phyloP scores from a whole-genome alignment of 1,140 invertebrate species.

The Heliconius eleuchia region DNA sequence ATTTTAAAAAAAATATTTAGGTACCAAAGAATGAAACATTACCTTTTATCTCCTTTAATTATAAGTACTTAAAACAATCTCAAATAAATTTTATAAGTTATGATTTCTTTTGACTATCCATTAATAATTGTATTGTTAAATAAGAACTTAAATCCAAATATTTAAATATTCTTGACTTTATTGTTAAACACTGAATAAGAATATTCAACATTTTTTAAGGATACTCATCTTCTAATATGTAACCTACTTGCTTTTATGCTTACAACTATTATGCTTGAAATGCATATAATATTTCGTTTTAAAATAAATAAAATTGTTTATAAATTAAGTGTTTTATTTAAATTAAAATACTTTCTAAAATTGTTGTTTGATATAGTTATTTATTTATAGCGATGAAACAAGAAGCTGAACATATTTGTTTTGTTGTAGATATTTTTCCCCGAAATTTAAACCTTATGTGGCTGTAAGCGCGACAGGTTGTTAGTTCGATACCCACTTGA shows the following conservation, averaged over 20 bases:
- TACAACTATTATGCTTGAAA: conserved; percentile 1
- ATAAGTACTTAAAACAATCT: conserved; percentile 2
- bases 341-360: not conserved
- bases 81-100: not conserved
- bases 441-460: too few species aligned
- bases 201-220: not conserved
- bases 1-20: conserved; percentile 18
- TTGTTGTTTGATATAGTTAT: too few species aligned
- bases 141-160: not conserved
- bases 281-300: conserved; percentile 26
- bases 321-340: conserved; percentile 15
- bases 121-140: not conserved
- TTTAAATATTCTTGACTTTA: conserved; percentile 1
- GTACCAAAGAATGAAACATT: conserved; percentile 30
- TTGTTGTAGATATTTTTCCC: too few species aligned
- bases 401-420: too few species aligned
- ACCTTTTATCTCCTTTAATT: not conserved
- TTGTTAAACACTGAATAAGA: not conserved
- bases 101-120: not conserved
- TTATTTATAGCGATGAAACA: too few species aligned
- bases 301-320: conserved; percentile 26
- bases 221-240: not conserved
- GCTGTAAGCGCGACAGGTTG: too few species aligned
- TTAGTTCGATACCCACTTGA: too few species aligned
- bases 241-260: not conserved